Evolutionary conservation across 2,888 invertebrate species (phyloP), one percentile per base, ranked within the genome.

Genomic region (Strigamia transsilvanica): DNA sequence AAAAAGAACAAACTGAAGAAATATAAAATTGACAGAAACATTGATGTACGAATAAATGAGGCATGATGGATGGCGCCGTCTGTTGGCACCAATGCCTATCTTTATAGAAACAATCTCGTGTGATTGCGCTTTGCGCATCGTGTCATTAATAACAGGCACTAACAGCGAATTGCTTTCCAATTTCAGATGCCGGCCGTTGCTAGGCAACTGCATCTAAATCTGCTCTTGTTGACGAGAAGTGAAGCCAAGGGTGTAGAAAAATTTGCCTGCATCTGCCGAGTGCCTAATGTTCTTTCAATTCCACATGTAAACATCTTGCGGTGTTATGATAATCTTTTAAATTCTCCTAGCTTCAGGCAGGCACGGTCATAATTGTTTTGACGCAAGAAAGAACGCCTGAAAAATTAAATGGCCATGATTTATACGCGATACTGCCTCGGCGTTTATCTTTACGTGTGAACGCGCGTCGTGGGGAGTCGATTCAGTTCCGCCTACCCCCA

Each of bases 371-470:
- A 66, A 66, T 66, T 66, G 61, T 66, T 66, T 66, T 66, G 61
- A 66, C 61, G 61, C 61, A 23, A 66, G 61, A 66, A 66, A 66
- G 61, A 66, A 66, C 78, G 41, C 38, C 34, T 78, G 78, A 78
- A 78, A 78, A 78, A 78, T 78, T 78, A 78, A 78, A 78, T 78
- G 78, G 41, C 61, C 78, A 41, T 78, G 78, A 78, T 78, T 78
- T 78, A 78, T 78, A 78, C 78, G 78, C 34, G 78, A 78, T 78
- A 34, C 78, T 34, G 18, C 18, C 78, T 78, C 38, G 38, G 41
- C 38, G 38, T 78, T 78, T 78, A 78, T 78, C 78, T 78, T 78
- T 32, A 78, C 78, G 78, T 78, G 78, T 78, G 78, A 78, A 78
- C 78, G 78, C 38, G 34, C 78, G 38, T 66, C 21, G 61, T 66